Evolutionary conservation across 2,797 vertebrate genomes (phyloP).

Genomic region (Rhyacichthys aspro): DNA sequence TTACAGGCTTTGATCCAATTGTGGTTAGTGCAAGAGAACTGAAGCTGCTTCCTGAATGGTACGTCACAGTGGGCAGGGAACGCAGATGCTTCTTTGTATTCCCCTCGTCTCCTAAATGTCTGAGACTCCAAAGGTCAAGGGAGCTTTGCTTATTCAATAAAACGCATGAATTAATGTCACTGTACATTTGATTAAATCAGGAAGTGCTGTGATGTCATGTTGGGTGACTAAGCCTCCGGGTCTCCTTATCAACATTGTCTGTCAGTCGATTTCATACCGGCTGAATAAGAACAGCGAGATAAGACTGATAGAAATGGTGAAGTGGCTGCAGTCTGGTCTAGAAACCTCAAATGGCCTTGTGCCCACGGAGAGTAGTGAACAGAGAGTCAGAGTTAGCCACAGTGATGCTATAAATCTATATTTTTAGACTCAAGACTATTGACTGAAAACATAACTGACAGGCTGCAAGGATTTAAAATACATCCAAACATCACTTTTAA

Average conservation of each 20-base stretch:
- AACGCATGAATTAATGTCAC: conserved; percentile 29
- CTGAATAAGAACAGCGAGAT: conserved; percentile 33
- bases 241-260: conserved; percentile 9
- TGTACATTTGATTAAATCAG: conserved; percentile 40
- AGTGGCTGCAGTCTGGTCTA: conserved; percentile 36
- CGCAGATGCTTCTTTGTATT: conserved; percentile 22
- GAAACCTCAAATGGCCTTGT: conserved; percentile 23
- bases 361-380: conserved; percentile 21
- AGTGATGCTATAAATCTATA: not conserved
- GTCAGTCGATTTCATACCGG: conserved; percentile 18
- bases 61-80: conserved; percentile 33
- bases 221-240: conserved; percentile 3
- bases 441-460: too few relatives aligned
- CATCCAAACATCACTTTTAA: too few relatives aligned
- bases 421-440: too few relatives aligned
- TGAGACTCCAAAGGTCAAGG: conserved; percentile 24
- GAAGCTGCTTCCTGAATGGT: conserved; percentile 15
- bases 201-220: conserved; percentile 41
- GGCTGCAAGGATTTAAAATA: too few relatives aligned
- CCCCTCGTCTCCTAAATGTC: conserved; percentile 44
- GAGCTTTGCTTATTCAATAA: conserved; percentile 36
- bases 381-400: conserved; percentile 8
- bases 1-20: conserved; percentile 68
- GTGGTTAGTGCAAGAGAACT: conserved; percentile 49
- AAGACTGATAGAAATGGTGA: conserved; percentile 11